Percentiles rank a stretch among this genome's conserved stretches.
Evolutionary conservation across 2,113 vertebrate species (phyloP).

Genomic region (Accipiter cooperii): DNA sequence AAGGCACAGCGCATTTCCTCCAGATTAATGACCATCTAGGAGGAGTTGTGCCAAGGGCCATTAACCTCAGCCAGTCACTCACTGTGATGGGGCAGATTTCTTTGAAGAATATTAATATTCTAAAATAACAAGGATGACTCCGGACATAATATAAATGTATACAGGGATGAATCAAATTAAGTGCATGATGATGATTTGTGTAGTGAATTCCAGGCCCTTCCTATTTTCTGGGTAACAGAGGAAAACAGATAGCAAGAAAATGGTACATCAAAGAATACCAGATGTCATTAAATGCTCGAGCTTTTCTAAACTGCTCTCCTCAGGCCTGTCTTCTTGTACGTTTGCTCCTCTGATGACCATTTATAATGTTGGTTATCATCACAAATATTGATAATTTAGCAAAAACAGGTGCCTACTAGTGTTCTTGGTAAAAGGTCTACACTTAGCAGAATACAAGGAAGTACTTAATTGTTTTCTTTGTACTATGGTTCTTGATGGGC

Average conservation of each 20-base stretch:
- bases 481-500: not conserved
- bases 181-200: not conserved
- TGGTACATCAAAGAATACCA: not conserved
- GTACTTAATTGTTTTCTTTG: not conserved
- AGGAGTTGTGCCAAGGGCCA: constrained; percentile 7
- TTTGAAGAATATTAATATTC: not conserved
- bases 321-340: not conserved
- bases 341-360: not conserved
- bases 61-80: constrained; percentile 38
- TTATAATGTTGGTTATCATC: not conserved
- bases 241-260: not conserved
- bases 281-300: not conserved
- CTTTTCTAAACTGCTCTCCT: not conserved
- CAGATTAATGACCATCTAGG: constrained; percentile 50
- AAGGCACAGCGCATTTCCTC: constrained; percentile 34
- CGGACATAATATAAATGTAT: not conserved
- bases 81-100: not conserved
- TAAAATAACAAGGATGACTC: not conserved
- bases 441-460: not conserved
- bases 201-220: not conserved
- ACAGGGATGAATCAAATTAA: not conserved
- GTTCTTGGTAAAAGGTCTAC: not conserved
- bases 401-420: not conserved
- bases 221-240: not conserved
- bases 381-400: not conserved